phyloP scores from a whole-genome alignment of 53 echinoderm and acorn worm species.

The Temnopleurus reevesii region DNA sequence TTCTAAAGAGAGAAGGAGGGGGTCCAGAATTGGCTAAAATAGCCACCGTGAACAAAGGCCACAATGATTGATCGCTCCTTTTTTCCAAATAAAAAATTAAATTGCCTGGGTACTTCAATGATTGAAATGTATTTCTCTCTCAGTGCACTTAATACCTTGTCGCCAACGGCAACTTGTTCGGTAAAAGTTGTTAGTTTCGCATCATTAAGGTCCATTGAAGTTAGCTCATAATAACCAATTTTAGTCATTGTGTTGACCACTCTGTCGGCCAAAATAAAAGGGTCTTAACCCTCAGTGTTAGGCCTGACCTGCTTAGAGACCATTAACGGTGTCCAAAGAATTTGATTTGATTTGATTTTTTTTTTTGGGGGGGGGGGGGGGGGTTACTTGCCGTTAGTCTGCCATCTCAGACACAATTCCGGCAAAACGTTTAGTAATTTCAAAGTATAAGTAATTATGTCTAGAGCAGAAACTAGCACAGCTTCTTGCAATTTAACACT shows the following conservation, averaged over 20 bases:
- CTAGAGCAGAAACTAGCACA: too few species aligned
- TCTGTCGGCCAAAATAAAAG: not conserved
- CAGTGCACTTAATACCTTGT: not conserved
- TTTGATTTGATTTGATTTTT: too few species aligned
- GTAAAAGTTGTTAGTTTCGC: conserved; percentile 18
- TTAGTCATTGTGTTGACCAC: conserved; percentile 1
- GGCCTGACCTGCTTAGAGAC: not conserved
- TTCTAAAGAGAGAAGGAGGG: not conserved
- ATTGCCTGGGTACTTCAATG: not conserved
- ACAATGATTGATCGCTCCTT: not conserved
- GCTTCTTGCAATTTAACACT: too few species aligned
- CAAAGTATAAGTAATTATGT: too few species aligned
- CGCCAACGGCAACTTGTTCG: not conserved
- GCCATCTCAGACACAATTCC: too few species aligned
- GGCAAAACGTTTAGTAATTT: too few species aligned
- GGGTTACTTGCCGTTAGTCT: too few species aligned
- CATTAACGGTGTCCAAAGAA: too few species aligned
- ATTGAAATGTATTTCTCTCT: not conserved
- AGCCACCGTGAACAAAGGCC: not conserved
- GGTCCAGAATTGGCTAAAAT: not conserved
- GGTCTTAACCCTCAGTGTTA: not conserved
- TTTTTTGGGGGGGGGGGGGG: too few species aligned
- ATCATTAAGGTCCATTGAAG: not conserved
- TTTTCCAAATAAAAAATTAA: not conserved
- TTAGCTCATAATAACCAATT: conserved; percentile 13